Percentiles rank a stretch among this genome's conserved stretches.
Conservation (phyloP, 1,140 invertebrate species). For the Pseudobourletiella spinata region DNA sequence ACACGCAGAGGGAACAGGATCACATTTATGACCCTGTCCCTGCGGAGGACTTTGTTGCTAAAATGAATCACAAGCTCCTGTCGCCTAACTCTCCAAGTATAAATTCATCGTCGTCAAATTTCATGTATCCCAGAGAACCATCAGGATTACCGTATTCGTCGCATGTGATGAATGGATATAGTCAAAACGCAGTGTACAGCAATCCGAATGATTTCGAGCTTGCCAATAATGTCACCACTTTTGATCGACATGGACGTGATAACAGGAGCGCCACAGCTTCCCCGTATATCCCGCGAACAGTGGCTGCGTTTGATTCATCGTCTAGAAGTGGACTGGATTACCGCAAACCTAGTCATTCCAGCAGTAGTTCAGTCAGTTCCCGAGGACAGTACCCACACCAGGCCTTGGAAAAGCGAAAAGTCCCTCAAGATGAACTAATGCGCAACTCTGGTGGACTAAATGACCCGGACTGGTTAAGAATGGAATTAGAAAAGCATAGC, state of each 20-base stretch:
- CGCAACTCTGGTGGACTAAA: not conserved
- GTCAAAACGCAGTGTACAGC: too few relatives aligned
- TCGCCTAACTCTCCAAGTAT: slow-evolving; percentile 1
- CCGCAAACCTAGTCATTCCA: not conserved
- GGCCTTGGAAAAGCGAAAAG: not conserved
- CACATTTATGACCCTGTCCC: slow-evolving; percentile 32
- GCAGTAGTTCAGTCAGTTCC: slow-evolving; percentile 1
- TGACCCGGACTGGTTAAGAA: not conserved
- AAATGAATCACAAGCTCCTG: not conserved
- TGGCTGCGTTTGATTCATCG: not conserved
- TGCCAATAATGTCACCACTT: not conserved
- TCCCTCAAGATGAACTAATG: not conserved
- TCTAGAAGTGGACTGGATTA: not conserved
- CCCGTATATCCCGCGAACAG: not conserved
- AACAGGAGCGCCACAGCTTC: not conserved
- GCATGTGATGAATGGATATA: too few relatives aligned
- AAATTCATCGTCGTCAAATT: slow-evolving; percentile 2
- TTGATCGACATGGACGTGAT: not conserved
- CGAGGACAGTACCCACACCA: not conserved
- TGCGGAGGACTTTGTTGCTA: not conserved
- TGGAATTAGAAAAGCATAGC: not conserved
- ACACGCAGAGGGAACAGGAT: slow-evolving; percentile 17
- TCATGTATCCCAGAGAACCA: not conserved
- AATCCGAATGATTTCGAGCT: slow-evolving; percentile 3
- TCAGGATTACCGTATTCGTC: too few relatives aligned